Conservation (phyloP, 2,113 vertebrate species). For the Tauraco erythrolophus region DNA sequence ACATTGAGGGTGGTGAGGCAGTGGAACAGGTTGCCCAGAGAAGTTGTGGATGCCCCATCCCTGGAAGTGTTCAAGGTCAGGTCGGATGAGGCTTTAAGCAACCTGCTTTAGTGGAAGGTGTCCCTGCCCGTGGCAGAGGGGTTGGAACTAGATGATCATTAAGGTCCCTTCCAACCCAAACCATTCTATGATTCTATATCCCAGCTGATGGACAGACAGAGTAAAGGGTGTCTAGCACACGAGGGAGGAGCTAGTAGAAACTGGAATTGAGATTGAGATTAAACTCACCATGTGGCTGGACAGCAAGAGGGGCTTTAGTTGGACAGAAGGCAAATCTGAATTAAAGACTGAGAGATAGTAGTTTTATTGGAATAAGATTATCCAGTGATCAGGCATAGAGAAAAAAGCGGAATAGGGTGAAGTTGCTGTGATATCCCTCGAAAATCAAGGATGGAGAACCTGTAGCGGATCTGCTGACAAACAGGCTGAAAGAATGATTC, state of each 20-base stretch:
- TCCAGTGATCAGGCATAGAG: not conserved
- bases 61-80: too few relatives aligned
- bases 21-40: too few relatives aligned
- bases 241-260: not conserved
- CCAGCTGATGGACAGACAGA: not conserved
- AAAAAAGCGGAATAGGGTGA: not conserved
- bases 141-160: too few relatives aligned
- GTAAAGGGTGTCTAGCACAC: not conserved
- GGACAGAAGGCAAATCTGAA: not conserved
- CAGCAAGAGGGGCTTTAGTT: not conserved
- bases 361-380: not conserved
- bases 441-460: not conserved
- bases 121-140: too few relatives aligned
- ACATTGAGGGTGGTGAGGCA: too few relatives aligned
- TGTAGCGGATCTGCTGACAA: not conserved
- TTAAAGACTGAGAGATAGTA: not conserved
- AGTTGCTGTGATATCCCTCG: not conserved
- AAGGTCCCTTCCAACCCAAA: too few relatives aligned
- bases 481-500: not conserved
- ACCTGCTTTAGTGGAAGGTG: too few relatives aligned
- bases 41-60: too few relatives aligned
- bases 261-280: not conserved
- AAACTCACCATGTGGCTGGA: not conserved
- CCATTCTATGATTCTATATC: too few relatives aligned
- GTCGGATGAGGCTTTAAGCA: too few relatives aligned